Percentiles rank a stretch among this genome's conserved stretches.
Conservation (phyloP, 2,888 invertebrate genomes). For the Nemoura dubitans region DNA sequence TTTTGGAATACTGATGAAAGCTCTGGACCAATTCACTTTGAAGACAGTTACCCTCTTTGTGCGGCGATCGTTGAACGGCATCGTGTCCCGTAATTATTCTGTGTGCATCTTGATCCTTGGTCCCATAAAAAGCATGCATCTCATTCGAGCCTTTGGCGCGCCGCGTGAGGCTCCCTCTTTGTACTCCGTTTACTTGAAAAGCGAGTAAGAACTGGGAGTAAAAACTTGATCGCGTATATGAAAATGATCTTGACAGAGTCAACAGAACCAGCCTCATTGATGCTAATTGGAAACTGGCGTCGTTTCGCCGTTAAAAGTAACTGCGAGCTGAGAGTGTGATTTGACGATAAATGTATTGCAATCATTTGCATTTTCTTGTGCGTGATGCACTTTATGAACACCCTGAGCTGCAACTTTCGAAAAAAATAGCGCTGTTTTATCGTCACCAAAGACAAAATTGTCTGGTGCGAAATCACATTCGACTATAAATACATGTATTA, state of each 20-base stretch:
- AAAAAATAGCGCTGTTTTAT: background rate
- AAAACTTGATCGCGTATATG: background rate
- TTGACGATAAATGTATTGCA: background rate
- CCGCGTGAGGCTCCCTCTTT: background rate
- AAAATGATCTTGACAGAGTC: background rate
- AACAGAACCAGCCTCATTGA: background rate
- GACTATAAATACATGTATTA: background rate
- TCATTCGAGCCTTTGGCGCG: background rate
- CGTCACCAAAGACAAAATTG: background rate
- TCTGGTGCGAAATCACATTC: background rate
- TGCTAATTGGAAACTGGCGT: constrained; percentile 7
- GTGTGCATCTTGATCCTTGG: background rate
- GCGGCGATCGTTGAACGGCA: background rate
- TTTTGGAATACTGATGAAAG: background rate
- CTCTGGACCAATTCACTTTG: background rate
- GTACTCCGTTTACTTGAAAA: background rate
- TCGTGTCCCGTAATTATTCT: background rate
- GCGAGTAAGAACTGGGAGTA: background rate
- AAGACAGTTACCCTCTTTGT: background rate
- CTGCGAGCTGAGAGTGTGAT: background rate
- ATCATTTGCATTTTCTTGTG: background rate
- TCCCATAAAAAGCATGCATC: background rate
- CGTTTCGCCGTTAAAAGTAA: background rate
- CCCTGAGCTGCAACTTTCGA: background rate
- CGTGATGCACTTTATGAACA: background rate